These are phyloP conservation scores for Dryobates pubescens DNA, from an alignment of 2,797 vertebrate genomes.

Conservation along the genomic window DNA sequence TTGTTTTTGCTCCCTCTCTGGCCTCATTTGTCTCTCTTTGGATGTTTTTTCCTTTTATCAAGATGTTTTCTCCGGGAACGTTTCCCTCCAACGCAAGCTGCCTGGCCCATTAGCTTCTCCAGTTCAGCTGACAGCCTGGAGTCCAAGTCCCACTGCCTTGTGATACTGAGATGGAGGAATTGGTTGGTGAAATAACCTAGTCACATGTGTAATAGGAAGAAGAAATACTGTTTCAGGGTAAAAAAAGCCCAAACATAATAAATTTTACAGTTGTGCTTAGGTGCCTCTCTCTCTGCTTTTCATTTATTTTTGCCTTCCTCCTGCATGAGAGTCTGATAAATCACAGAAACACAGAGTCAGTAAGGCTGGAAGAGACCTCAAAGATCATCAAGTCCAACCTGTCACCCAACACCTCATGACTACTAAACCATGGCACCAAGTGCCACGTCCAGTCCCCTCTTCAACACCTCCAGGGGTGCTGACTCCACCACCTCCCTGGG, in stretches of 20 bases:
- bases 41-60: conserved; percentile 47
- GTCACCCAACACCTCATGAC: no score
- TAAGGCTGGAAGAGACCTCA: no score
- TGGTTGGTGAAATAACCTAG: conserved; percentile 16
- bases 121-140: conserved; percentile 50
- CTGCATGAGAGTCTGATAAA: background rate
- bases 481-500: no score
- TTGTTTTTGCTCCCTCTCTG: background rate
- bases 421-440: no score
- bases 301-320: background rate
- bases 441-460: no score
- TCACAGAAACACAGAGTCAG: no score
- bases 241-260: background rate
- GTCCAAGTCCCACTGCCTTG: conserved; percentile 19
- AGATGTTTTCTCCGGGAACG: conserved; percentile 38
- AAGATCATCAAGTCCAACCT: no score
- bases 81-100: conserved; percentile 15
- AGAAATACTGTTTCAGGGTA: conserved; percentile 26
- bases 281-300: background rate
- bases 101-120: conserved; percentile 50
- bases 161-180: conserved; percentile 11
- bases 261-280: conserved; percentile 31
- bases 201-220: conserved; percentile 25
- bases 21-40: conserved; percentile 53
- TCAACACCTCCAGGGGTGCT: no score